Base-by-base conservation (phyloP, 2,888 invertebrate species). In the Priocnemis perturbator region DNA sequence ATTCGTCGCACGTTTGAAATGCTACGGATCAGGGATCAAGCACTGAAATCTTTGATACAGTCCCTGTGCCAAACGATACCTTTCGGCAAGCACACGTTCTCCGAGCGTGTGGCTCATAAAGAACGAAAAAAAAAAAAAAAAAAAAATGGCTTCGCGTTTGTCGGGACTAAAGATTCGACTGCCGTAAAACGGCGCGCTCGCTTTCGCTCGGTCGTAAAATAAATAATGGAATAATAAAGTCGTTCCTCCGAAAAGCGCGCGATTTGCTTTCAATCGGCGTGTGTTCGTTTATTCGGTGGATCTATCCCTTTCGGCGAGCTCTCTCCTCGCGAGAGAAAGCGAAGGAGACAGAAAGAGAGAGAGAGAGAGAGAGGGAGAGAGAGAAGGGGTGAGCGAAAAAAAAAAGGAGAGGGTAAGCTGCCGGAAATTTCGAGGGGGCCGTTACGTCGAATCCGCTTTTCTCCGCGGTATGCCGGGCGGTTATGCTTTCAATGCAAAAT, bases 171-270 rank as follows among this genome's bases (percentile, higher is more conserved):
- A 37, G 37, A 37, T 37, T 37, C 37, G 37, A 11, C 37, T 11
- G 37, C 37, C 37, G 37, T 37, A 9, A 9, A 9, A 37, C 37
- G 37, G 37, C 37, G 37, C 37, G 37, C 37, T 37, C 37, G 37
- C 37, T 37, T 37, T 37, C 37, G 37, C 37, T 1, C 37, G 78
- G 79, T 85, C 85, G 84, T 87, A 86, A 85, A 86, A 86, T 84
- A 87, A 87, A 87, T 86, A 86, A 82, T 80, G 75, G 81, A 81
- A 86, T 85, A 73, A 73, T 76, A 73, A 73, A 69, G 67, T 66
- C 69, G 60, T 64, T 75, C 45, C 67, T 72, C 58, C 47, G 14
- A 11, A 11, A 37, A 37, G 37, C 14, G 37, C 37, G 69, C 67
- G 73, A 73, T 76, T 70, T 68, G 53, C 60, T 69, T 72, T 70